Conservation (phyloP, 2,113 vertebrate genomes). For the Hippotragus niger region DNA sequence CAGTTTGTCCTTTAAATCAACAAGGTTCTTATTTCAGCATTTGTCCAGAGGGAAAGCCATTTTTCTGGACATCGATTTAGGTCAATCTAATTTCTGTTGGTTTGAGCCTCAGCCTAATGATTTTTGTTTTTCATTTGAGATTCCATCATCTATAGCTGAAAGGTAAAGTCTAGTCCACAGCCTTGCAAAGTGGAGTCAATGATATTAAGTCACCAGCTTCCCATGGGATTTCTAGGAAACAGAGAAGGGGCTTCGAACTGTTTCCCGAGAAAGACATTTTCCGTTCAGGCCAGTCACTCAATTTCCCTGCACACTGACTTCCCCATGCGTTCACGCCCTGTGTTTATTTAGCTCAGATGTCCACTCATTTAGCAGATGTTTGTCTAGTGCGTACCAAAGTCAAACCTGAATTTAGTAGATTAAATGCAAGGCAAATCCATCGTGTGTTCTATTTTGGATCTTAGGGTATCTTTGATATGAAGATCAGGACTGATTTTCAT, state of each 20-base stretch:
- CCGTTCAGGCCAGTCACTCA: neutral
- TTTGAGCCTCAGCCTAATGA: neutral
- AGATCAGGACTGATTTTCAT: neutral
- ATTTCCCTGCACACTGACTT: neutral
- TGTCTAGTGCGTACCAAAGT: neutral
- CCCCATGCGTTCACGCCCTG: neutral
- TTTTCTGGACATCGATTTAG: constrained; percentile 4
- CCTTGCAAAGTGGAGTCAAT: neutral
- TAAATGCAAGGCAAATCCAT: neutral
- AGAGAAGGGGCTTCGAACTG: neutral
- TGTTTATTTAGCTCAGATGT: neutral
- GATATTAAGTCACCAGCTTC: neutral
- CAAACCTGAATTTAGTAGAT: neutral
- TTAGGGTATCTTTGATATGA: neutral
- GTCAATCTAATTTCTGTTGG: constrained; percentile 39
- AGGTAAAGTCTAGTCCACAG: neutral
- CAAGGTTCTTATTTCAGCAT: neutral
- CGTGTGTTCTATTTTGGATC: neutral
- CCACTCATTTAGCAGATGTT: neutral
- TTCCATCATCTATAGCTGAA: neutral
- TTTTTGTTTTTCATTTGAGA: neutral
- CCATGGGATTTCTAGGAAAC: neutral
- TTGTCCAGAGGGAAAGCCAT: constrained; percentile 4
- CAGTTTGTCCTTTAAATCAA: constrained; percentile 43
- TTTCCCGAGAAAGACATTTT: neutral